Base-by-base conservation (phyloP, 2,797 vertebrate genomes). In the Acipenser transmontanus region DNA sequence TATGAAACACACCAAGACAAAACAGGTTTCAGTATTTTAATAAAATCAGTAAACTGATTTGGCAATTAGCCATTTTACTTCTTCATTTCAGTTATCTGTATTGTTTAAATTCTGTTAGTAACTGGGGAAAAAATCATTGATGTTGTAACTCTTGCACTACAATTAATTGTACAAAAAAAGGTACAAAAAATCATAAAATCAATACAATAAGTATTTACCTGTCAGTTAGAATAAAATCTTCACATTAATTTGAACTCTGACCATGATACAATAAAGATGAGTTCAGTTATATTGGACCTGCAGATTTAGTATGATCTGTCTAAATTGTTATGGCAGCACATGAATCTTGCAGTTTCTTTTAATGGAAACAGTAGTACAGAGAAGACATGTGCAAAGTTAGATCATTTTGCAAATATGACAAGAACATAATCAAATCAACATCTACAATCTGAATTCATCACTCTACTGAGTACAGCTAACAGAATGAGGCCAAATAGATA, bases 401-500 rank as follows among this genome's bases (percentile, higher is more conserved):
- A 66, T 68, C 74, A 73, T 67, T 74, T 78, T 73, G 69, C 70
- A 71, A 75, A 66, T 60, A 62, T 74, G 71, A 76, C 68, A 73
- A 62, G 66, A 70, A 72, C 63, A 74, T 71, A 71, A 69, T 71
- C 63, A 73, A 34, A 34, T 71, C 66, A 71, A 76, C 52, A 68
- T 69, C 13, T 65, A 62, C 64, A 63, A 76, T 70, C 67, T 65
- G 74, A 74, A 74, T 72, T 73, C 68, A 73, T 75, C 69, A 71
- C 74, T 72, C 77, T 75, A 70, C 69, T 70, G 56, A 64, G 51
- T n/a, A 61, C 64, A 68, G 73, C 77, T 69, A 74, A 72, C 78
- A 81, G 69, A 79, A 70, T 70, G 74, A 73, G 75, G 71, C 76
- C 74, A 71, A 75, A 74, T 77, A 61, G 70, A 83, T 79, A 80